Conservation (phyloP, 2,113 vertebrate genomes). For the Manacus vitellinus region DNA sequence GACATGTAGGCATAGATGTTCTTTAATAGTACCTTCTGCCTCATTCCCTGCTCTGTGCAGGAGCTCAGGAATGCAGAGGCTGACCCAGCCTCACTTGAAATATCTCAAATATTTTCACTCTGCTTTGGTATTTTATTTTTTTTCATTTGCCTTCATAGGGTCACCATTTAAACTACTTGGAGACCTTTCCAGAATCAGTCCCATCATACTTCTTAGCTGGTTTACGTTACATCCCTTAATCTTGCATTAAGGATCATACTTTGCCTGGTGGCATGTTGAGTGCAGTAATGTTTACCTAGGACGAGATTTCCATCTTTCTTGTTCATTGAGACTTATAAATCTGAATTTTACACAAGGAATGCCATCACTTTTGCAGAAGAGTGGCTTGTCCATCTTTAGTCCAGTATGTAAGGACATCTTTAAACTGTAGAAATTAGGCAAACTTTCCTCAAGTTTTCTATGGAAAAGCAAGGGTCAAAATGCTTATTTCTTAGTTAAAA, state of each 20-base stretch:
- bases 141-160: background rate
- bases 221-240: background rate
- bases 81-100: background rate
- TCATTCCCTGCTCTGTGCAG: background rate
- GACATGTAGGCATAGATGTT: background rate
- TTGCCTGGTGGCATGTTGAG: background rate
- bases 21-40: constrained; percentile 20
- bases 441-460: background rate
- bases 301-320: constrained; percentile 9
- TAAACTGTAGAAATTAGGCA: background rate
- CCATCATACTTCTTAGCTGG: background rate
- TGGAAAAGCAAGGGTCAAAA: background rate
- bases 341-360: background rate
- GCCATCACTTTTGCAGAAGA: background rate
- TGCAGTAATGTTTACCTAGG: background rate
- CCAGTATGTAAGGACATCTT: background rate
- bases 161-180: background rate
- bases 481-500: background rate
- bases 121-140: background rate
- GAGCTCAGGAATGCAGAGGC: background rate
- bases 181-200: background rate
- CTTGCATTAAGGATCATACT: background rate
- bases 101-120: constrained; percentile 16
- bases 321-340: background rate
- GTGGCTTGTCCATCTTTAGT: background rate